Evolutionary conservation across 2,113 vertebrate species (phyloP), one percentile per base, ranked within the genome.

Genomic region (Pelodiscus sinensis): DNA sequence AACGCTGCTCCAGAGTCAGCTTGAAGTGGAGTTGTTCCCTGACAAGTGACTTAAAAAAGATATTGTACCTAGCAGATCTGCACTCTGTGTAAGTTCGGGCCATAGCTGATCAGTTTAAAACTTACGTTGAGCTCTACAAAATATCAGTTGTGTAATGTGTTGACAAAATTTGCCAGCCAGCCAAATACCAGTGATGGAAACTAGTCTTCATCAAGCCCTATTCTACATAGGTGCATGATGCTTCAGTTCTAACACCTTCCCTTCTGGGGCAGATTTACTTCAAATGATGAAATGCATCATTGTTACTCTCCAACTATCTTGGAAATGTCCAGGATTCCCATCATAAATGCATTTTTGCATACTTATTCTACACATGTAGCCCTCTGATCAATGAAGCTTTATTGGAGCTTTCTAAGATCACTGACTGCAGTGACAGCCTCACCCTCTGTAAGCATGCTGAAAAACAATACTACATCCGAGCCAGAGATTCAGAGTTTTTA

Each of bases 71-170:
- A 8, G 71, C 90, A 86, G 86, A 60, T 44, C 44, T 87, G 35
- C 80, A 50, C 92, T n/a, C 4, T 78, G n/a, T 95, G 58, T 86
- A 54, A 85, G 44, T 81, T 89, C 27, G 25, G 18, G n/a, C 9
- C 18, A 21, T 5, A 71, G 18, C 31, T n/a, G 62, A 35, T 35
- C 9, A 71, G 56, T 51, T 82, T 86, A 15, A 77, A 86, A 44
- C 2, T 11, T 89, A 79, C 18, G 31, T 94, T 92, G 84, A 62
- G 31, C 31, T 93, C n/a, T 92, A 87, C 83, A 87, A 71, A 92
- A 90, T 56, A 22, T 78, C 85, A 89, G 4, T 81, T 86, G 24
- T 51, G 29, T 68, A 68, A 68, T 13, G 18, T n/a, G 31, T 68
- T n/a, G 58, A 27, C 58, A 60, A 27, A 60, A 68, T 31, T 18